Evolutionary conservation across 2,113 vertebrate genomes (phyloP).

Genomic region (Amphiprion percula): DNA sequence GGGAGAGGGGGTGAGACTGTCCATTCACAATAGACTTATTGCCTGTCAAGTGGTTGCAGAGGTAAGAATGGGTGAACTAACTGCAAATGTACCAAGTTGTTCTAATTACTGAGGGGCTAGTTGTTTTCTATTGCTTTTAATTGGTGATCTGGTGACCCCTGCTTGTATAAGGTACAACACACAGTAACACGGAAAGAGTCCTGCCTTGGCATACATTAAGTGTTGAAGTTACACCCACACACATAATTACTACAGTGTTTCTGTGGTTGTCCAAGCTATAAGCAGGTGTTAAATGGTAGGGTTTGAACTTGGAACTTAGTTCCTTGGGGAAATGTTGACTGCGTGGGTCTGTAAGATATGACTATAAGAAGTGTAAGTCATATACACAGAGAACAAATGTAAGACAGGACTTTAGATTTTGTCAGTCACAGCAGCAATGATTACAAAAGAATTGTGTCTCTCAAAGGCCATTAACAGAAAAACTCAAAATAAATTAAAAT

Average conservation of each 20-base stretch:
- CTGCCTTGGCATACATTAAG: slow-evolving; percentile 51
- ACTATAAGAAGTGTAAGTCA: not conserved
- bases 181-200: slow-evolving; percentile 42
- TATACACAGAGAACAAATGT: not conserved
- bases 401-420: slow-evolving; percentile 5
- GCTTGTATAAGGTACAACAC: slow-evolving; percentile 44
- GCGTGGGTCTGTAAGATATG: slow-evolving; percentile 3
- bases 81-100: slow-evolving; percentile 18
- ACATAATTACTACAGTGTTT: slow-evolving; percentile 60
- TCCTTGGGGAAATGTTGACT: slow-evolving; percentile 40
- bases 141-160: slow-evolving; percentile 61
- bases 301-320: slow-evolving; percentile 45
- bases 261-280: slow-evolving; percentile 45
- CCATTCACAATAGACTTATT: slow-evolving; percentile 25
- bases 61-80: slow-evolving; percentile 40
- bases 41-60: slow-evolving; percentile 31
- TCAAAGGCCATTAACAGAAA: not conserved
- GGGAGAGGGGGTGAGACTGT: not conserved
- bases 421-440: too few species aligned
- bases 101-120: slow-evolving; percentile 6
- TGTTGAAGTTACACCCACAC: slow-evolving; percentile 65
- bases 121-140: slow-evolving; percentile 67
- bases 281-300: slow-evolving; percentile 42
- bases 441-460: too few species aligned
- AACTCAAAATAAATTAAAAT: not conserved